Percentiles rank a stretch among this genome's conserved stretches.
Conservation (phyloP, 2,797 vertebrate species). For the Oreochromis mossambicus region DNA sequence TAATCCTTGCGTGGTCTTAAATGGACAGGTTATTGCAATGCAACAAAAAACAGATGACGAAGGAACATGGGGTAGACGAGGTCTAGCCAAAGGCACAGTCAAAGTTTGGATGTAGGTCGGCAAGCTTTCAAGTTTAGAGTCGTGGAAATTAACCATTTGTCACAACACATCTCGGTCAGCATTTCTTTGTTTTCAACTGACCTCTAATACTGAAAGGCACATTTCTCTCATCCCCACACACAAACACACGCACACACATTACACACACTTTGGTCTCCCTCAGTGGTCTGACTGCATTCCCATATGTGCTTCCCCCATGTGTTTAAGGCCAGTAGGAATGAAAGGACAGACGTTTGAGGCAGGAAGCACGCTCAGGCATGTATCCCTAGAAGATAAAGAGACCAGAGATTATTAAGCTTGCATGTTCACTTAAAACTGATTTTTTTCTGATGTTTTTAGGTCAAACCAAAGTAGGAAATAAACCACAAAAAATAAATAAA, state of each 20-base stretch:
- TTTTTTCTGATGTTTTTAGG: background rate
- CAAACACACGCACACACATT: background rate
- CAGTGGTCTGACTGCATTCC: slow-evolving; percentile 69
- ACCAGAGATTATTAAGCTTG: slow-evolving; percentile 3
- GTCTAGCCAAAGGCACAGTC: slow-evolving; percentile 17
- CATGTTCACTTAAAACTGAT: background rate
- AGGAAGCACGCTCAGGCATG: slow-evolving; percentile 71
- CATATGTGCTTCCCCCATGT: slow-evolving; percentile 60
- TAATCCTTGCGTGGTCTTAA: slow-evolving; percentile 10
- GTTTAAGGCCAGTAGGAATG: slow-evolving; percentile 65
- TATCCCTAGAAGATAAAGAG: slow-evolving; percentile 52
- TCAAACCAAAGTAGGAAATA: background rate
- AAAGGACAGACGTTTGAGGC: slow-evolving; percentile 49
- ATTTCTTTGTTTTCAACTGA: slow-evolving; percentile 12
- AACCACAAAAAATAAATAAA: background rate
- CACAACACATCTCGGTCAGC: slow-evolving; percentile 36
- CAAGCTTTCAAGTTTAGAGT: slow-evolving; percentile 60
- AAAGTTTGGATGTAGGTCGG: background rate
- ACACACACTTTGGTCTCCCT: slow-evolving; percentile 51
- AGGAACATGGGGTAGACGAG: slow-evolving; percentile 17
- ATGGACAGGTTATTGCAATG: slow-evolving; percentile 13
- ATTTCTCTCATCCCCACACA: slow-evolving; percentile 13
- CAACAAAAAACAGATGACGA: slow-evolving; percentile 13
- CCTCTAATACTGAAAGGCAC: slow-evolving; percentile 72
- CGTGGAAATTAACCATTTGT: slow-evolving; percentile 45